Evolutionary conservation across 1,140 invertebrate species (phyloP).

Genomic region (Drosophila prosaltans): DNA sequence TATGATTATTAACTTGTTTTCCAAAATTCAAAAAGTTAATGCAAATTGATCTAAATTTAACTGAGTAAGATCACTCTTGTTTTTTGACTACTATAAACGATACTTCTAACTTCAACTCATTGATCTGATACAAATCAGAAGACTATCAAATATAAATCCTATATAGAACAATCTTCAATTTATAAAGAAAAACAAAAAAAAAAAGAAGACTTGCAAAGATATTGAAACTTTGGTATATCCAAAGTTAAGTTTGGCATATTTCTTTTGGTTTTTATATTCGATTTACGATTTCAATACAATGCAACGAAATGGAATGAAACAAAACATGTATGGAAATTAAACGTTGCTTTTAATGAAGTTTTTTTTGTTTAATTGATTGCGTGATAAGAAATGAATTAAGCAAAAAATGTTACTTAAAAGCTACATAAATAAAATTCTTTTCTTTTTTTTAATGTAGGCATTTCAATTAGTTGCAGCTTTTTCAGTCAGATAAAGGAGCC

Average conservation of each 20-base stretch:
- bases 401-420: constrained; percentile 61
- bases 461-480: constrained; percentile 76
- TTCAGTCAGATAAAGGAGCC: constrained; percentile 64
- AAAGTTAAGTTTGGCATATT: not conserved
- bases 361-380: constrained; percentile 46
- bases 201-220: not conserved
- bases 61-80: no score
- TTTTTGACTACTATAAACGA: no score
- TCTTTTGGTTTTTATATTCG: constrained; percentile 37
- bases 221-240: not conserved
- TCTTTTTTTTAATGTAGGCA: constrained; percentile 42
- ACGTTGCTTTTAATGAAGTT: constrained; percentile 66
- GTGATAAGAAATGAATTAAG: constrained; percentile 50
- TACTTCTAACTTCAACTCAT: no score
- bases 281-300: constrained; percentile 36
- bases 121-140: no score
- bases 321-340: constrained; percentile 59
- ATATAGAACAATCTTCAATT: no score
- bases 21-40: no score
- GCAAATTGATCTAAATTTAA: no score
- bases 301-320: constrained; percentile 65
- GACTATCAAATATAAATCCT: no score
- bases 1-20: no score
- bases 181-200: no score
- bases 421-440: constrained; percentile 53